Evolutionary conservation across 1,140 invertebrate genomes (phyloP).

Genomic region (Aphelenchoides fujianensis): DNA sequence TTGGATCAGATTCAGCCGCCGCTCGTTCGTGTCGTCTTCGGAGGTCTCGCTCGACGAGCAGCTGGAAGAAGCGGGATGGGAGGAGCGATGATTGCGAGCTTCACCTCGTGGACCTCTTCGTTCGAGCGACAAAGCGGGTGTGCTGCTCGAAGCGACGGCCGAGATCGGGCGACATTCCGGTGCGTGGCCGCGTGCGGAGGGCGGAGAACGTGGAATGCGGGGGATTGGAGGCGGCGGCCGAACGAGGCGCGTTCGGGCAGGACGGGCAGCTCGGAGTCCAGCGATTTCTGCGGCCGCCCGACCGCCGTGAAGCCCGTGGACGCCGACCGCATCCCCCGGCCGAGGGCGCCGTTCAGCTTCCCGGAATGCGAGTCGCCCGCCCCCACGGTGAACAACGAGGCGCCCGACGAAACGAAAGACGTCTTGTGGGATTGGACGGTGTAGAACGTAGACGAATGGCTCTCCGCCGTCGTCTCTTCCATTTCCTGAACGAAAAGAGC

Average conservation of each 20-base stretch:
- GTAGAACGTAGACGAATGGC: background rate
- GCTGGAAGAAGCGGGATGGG: slow-evolving; percentile 9
- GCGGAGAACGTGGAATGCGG: slow-evolving; percentile 24
- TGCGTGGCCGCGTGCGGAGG: slow-evolving; percentile 43
- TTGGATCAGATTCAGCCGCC: slow-evolving; percentile 3
- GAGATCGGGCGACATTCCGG: slow-evolving; percentile 50
- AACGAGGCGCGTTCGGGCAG: slow-evolving; percentile 18
- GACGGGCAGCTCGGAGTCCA: slow-evolving; percentile 11
- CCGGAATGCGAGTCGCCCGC: background rate
- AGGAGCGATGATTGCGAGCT: no score
- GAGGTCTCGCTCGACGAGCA: slow-evolving; percentile 30
- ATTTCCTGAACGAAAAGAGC: slow-evolving; percentile 27
- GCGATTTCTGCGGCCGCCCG: background rate
- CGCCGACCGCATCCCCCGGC: slow-evolving; percentile 33
- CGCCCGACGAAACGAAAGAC: slow-evolving; percentile 12
- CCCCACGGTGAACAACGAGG: background rate
- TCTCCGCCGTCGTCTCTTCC: slow-evolving; percentile 32
- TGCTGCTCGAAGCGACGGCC: slow-evolving; percentile 40
- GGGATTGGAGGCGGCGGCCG: slow-evolving; percentile 11
- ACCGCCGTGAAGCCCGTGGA: slow-evolving; percentile 33
- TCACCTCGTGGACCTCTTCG: slow-evolving; percentile 45
- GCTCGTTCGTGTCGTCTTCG: slow-evolving; percentile 2
- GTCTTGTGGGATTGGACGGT: slow-evolving; percentile 14
- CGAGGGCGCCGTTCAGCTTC: slow-evolving; percentile 5
- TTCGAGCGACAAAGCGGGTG: slow-evolving; percentile 30